Conservation (phyloP, 2,888 invertebrate species). For the Peribatodes rhomboidaria region DNA sequence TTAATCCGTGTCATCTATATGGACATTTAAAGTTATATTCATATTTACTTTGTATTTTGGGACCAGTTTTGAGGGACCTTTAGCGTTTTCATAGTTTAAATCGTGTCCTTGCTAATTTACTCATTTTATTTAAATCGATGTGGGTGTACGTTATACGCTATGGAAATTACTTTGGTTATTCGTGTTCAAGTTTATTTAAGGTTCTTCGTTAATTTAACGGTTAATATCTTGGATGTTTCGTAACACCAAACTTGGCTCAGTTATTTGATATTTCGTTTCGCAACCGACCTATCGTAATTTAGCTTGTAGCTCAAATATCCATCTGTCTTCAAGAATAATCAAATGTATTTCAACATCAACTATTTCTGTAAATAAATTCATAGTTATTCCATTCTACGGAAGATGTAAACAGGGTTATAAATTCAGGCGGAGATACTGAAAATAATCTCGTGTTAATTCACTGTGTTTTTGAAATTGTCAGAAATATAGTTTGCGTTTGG, state of each 20-base stretch:
- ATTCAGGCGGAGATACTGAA: constrained; percentile 14
- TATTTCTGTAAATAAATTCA: constrained; percentile 21
- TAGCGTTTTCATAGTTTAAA: neutral
- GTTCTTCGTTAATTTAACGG: constrained; percentile 31
- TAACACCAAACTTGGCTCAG: constrained; percentile 9
- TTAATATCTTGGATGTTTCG: constrained; percentile 33
- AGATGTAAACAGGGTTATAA: constrained; percentile 18
- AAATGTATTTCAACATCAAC: constrained; percentile 24
- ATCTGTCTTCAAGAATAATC: constrained; percentile 26
- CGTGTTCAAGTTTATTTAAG: constrained; percentile 44
- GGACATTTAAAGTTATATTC: neutral
- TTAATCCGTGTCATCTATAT: neutral
- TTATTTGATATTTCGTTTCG: constrained; percentile 17
- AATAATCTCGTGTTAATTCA: constrained; percentile 1
- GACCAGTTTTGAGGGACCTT: neutral
- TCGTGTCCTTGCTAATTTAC: neutral
- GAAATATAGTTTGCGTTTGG: neutral
- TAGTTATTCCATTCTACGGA: constrained; percentile 6
- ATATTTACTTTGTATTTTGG: neutral
- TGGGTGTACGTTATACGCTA: constrained; percentile 42
- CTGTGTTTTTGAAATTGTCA: neutral
- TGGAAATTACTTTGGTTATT: constrained; percentile 44
- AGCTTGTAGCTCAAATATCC: constrained; percentile 5
- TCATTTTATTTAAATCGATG: constrained; percentile 26
- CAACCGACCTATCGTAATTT: neutral